phyloP scores from a whole-genome alignment of 2,888 invertebrate genomes.

The Chymomyza amoena region DNA sequence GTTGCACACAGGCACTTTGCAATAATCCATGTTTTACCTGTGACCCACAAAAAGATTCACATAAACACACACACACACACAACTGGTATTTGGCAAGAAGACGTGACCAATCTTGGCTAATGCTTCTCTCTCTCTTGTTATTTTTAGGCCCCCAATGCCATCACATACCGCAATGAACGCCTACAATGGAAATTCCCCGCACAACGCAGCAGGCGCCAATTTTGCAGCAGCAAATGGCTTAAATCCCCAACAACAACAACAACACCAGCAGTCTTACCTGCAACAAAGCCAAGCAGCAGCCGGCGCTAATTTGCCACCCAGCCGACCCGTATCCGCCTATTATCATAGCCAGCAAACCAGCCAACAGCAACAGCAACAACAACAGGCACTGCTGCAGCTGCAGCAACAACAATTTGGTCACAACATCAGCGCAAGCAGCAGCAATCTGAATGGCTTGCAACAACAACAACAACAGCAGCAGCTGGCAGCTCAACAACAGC shows the following conservation, averaged over 20 bases:
- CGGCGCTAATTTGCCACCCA: conserved; percentile 67
- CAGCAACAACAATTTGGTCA: conserved; percentile 72
- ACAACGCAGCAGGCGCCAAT: conserved; percentile 42
- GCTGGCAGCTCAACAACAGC: conserved; percentile 50
- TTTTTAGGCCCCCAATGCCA: conserved; percentile 69
- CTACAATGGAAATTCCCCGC: conserved; percentile 76
- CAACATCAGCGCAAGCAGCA: conserved; percentile 71
- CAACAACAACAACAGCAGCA: conserved; percentile 54
- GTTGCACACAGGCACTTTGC: conserved; percentile 38
- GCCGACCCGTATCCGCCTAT: conserved; percentile 78
- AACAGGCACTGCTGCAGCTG: conserved; percentile 68
- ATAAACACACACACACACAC: conserved; percentile 13
- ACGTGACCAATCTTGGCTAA: neutral
- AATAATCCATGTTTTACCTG: conserved; percentile 20
- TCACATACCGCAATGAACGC: conserved; percentile 74
- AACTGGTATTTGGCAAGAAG: neutral
- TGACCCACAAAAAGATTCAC: conserved; percentile 11
- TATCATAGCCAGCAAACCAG: conserved; percentile 73
- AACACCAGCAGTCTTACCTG: conserved; percentile 57
- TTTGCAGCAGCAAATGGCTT: conserved; percentile 47
- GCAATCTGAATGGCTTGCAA: conserved; percentile 71
- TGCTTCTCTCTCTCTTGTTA: conserved; percentile 23
- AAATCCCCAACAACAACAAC: conserved; percentile 64
- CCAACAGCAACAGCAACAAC: conserved; percentile 63
- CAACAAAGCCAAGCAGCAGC: conserved; percentile 51